These are phyloP conservation scores for Chymomyza costata DNA, from an alignment of 1,140 invertebrate genomes.

Conservation along the genomic window DNA sequence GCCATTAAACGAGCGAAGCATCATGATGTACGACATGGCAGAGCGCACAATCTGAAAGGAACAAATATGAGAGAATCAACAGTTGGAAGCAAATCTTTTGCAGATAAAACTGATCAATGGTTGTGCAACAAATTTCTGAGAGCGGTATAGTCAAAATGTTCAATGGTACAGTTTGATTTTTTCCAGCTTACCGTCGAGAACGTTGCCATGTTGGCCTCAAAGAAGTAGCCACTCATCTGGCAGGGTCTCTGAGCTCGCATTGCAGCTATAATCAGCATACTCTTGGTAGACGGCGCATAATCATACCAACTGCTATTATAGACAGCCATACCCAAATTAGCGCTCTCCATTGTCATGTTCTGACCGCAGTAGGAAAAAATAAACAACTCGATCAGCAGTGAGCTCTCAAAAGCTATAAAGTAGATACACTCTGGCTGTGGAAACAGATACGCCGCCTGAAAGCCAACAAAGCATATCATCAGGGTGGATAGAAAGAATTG, in stretches of 20 bases:
- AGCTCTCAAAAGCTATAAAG: conserved; percentile 47
- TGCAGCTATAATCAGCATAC: conserved; percentile 25
- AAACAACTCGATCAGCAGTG: conserved; percentile 48
- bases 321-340: conserved; percentile 39
- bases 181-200: conserved; percentile 43
- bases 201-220: conserved; percentile 59
- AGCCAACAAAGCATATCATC: conserved; percentile 55
- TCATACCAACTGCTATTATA: conserved; percentile 50
- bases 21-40: conserved; percentile 58
- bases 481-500: conserved; percentile 51
- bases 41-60: conserved; percentile 47
- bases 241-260: conserved; percentile 53
- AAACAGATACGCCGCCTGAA: conserved; percentile 52
- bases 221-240: conserved; percentile 51
- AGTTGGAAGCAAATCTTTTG: neutral
- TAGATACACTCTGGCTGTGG: conserved; percentile 44
- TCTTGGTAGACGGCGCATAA: conserved; percentile 32
- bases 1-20: conserved; percentile 54
- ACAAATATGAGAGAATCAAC: neutral
- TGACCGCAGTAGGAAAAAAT: conserved; percentile 61
- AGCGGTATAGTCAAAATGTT: too few relatives aligned
- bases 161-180: neutral
- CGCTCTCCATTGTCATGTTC: conserved; percentile 50
- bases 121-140: neutral
- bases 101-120: neutral